phyloP scores from a whole-genome alignment of 1,140 invertebrate species.

The Papilio aristodemus region DNA sequence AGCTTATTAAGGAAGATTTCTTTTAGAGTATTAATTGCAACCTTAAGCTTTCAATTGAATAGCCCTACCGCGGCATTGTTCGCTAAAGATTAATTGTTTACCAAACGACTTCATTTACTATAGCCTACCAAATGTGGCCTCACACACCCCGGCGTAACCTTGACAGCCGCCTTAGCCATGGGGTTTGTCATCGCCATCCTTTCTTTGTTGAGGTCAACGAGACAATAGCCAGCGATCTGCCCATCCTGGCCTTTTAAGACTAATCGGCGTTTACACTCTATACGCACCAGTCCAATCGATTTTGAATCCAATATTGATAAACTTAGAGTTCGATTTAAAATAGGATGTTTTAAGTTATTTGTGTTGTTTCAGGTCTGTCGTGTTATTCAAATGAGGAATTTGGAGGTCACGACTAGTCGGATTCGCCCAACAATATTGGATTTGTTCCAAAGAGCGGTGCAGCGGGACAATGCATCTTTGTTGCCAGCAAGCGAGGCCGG shows the following conservation, averaged over 20 bases:
- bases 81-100: constrained; percentile 32
- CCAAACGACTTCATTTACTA: constrained; percentile 43
- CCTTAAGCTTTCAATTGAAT: neutral
- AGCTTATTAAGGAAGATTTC: neutral
- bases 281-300: constrained; percentile 32
- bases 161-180: constrained; percentile 53
- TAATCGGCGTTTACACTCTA: constrained; percentile 49
- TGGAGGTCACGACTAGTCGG: constrained; percentile 66
- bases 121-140: constrained; percentile 40
- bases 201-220: constrained; percentile 68
- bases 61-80: neutral
- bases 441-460: constrained; percentile 65
- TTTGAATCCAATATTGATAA: neutral
- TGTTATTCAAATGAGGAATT: constrained; percentile 74
- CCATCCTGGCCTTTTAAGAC: constrained; percentile 64
- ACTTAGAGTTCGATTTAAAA: constrained; percentile 28
- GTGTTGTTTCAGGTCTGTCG: constrained; percentile 33
- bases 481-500: constrained; percentile 61
- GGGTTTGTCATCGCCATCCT: constrained; percentile 59
- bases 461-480: constrained; percentile 72
- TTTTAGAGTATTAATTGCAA: neutral
- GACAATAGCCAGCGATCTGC: constrained; percentile 62
- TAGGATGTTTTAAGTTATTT: constrained; percentile 18
- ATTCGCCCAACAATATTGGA: constrained; percentile 70
- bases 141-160: constrained; percentile 58